A percentile compares a stretch with the other conserved stretches of the same genome.
phyloP scores from a whole-genome alignment of 2,797 vertebrate genomes.

The Paratrypauchen microcephalus region DNA sequence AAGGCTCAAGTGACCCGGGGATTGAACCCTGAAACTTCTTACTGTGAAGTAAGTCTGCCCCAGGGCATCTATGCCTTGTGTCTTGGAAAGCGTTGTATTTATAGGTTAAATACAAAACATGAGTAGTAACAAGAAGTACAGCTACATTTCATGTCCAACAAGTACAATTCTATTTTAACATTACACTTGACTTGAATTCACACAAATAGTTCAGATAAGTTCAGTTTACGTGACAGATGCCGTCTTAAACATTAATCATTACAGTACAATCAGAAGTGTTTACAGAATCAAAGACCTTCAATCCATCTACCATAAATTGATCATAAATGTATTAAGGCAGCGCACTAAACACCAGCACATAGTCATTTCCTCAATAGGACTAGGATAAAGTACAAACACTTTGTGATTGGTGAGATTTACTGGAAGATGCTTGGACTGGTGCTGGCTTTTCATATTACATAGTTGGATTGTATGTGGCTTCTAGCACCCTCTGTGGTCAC shows the following conservation, averaged over 20 bases:
- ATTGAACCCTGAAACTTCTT: too few species aligned
- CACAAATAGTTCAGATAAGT: neutral
- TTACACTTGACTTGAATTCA: neutral
- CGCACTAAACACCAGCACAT: neutral
- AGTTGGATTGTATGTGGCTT: too few species aligned
- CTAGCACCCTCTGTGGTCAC: too few species aligned
- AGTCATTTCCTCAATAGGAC: neutral
- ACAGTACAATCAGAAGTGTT: neutral
- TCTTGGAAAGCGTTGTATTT: too few species aligned
- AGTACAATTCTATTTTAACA: neutral
- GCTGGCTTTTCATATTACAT: too few species aligned
- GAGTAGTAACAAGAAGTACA: too few species aligned
- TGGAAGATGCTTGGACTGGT: too few species aligned
- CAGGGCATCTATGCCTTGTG: too few species aligned
- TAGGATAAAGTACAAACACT: too few species aligned
- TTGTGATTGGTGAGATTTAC: too few species aligned
- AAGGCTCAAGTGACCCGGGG: too few species aligned
- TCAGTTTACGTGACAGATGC: neutral
- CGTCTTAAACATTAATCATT: neutral
- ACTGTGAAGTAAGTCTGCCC: too few species aligned
- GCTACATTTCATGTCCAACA: neutral
- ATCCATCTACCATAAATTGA: neutral
- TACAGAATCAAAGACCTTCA: constrained; percentile 4
- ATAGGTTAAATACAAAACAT: neutral
- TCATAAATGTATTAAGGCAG: neutral